Percentiles rank a stretch among this genome's conserved stretches.
Evolutionary conservation across 2,888 invertebrate species (phyloP).

Genomic region (Chrysotoxum bicinctum): DNA sequence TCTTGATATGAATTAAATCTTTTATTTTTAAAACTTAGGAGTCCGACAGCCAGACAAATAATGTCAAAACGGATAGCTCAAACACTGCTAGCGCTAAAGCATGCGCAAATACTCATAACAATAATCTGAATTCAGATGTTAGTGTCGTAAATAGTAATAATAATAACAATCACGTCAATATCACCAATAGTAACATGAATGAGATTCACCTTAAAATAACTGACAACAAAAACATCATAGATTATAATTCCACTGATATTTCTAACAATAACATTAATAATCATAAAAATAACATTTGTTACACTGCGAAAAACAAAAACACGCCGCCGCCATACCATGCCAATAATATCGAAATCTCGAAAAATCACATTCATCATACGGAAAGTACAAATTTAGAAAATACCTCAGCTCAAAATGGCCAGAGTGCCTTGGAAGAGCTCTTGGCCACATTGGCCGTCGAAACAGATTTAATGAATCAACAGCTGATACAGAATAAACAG

Average conservation of each 20-base stretch:
- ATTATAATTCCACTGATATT: conserved; percentile 59
- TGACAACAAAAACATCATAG: conserved; percentile 57
- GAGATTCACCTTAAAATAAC: conserved; percentile 50
- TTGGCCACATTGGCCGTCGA: conserved; percentile 74
- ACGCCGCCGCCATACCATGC: conserved; percentile 46
- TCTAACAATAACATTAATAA: conserved; percentile 66
- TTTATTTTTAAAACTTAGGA: conserved; percentile 71
- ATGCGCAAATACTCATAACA: conserved; percentile 49
- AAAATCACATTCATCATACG: conserved; percentile 42
- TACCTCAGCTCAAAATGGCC: conserved; percentile 63
- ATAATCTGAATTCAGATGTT: conserved; percentile 61
- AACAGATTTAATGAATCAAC: conserved; percentile 73
- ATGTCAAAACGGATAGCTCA: conserved; percentile 60
- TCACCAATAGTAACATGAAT: conserved; percentile 54
- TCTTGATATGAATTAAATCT: conserved; percentile 4
- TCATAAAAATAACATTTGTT: conserved; percentile 63
- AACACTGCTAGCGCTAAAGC: conserved; percentile 55
- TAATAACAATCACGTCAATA: conserved; percentile 32
- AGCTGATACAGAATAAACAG: conserved; percentile 53
- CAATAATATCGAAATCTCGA: conserved; percentile 45
- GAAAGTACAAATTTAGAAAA: conserved; percentile 57
- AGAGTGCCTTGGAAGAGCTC: conserved; percentile 74
- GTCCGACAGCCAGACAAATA: conserved; percentile 70
- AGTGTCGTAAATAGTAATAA: conserved; percentile 40
- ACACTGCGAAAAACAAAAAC: conserved; percentile 51